phyloP scores from a whole-genome alignment of 64 coral and sea anemone genomes.

The Pocillopora verrucosa region DNA sequence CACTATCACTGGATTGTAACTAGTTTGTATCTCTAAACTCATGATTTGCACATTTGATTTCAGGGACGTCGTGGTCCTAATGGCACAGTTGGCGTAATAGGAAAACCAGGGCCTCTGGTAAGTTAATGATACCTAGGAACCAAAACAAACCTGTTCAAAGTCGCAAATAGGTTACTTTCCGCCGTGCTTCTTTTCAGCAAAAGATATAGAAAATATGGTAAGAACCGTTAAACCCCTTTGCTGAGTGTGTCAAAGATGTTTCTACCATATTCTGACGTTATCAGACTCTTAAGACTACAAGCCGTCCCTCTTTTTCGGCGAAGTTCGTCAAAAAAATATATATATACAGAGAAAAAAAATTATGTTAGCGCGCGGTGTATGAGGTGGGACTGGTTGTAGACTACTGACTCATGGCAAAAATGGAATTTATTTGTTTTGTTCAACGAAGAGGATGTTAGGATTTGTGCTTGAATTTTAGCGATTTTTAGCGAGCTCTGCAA shows the following conservation, averaged over 20 bases:
- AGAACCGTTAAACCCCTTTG: too few species aligned
- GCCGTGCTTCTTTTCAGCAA: background rate
- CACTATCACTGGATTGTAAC: background rate
- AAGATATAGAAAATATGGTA: background rate
- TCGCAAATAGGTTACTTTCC: background rate
- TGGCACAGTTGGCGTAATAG: slow-evolving; percentile 27
- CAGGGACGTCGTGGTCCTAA: slow-evolving; percentile 35
- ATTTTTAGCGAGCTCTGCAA: background rate
- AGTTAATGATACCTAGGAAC: background rate
- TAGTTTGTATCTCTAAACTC: background rate
- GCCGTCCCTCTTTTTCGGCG: too few species aligned
- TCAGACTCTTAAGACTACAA: too few species aligned
- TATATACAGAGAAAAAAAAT: too few species aligned
- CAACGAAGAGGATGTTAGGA: background rate
- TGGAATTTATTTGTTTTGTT: too few species aligned
- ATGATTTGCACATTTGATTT: background rate
- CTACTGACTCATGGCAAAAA: too few species aligned
- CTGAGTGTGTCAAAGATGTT: too few species aligned
- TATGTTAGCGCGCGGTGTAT: too few species aligned
- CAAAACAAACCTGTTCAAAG: background rate
- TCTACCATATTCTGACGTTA: too few species aligned
- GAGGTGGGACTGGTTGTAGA: too few species aligned
- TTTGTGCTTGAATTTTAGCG: background rate
- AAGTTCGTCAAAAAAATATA: too few species aligned
- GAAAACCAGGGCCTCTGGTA: slow-evolving; percentile 29